These are phyloP conservation scores for Montipora efflorescens DNA, from an alignment of 64 coral and sea anemone genomes.

Conservation along the genomic window DNA sequence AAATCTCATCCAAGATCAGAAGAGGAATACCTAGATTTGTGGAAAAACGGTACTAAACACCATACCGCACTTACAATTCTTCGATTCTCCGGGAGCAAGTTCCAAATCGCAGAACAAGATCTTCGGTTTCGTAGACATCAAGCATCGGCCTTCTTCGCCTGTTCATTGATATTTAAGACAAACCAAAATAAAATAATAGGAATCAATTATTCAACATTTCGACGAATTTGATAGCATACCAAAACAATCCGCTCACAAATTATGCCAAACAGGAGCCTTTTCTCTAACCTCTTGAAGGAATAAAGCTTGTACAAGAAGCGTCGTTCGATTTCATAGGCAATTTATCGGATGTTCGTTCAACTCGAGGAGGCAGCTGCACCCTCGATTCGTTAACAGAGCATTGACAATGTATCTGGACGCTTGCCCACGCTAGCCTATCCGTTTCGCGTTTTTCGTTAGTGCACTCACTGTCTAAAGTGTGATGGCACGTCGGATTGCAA, in stretches of 20 bases:
- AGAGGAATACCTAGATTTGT: too few relatives aligned
- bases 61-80: conserved; percentile 69
- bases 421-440: conserved; percentile 96
- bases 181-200: neutral
- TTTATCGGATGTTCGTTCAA: conserved; percentile 61
- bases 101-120: conserved; percentile 96
- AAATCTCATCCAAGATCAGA: too few relatives aligned
- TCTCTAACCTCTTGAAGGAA: conserved; percentile 91
- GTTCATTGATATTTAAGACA: conserved; percentile 20
- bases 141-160: conserved; percentile 95
- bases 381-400: conserved; percentile 90
- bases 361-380: conserved; percentile 62
- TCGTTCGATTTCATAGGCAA: conserved; percentile 27
- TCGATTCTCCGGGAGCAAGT: conserved; percentile 90
- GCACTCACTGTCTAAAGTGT: conserved; percentile 28
- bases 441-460: conserved; percentile 38
- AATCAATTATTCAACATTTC: conserved; percentile 21
- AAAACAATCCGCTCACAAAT: neutral
- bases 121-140: conserved; percentile 90
- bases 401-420: conserved; percentile 98
- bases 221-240: conserved; percentile 40
- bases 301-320: conserved; percentile 79
- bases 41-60: neutral
- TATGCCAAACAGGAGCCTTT: neutral
- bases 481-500: conserved; percentile 33